Conservation (phyloP, 2,888 invertebrate species). For the Augiades crinisus region DNA sequence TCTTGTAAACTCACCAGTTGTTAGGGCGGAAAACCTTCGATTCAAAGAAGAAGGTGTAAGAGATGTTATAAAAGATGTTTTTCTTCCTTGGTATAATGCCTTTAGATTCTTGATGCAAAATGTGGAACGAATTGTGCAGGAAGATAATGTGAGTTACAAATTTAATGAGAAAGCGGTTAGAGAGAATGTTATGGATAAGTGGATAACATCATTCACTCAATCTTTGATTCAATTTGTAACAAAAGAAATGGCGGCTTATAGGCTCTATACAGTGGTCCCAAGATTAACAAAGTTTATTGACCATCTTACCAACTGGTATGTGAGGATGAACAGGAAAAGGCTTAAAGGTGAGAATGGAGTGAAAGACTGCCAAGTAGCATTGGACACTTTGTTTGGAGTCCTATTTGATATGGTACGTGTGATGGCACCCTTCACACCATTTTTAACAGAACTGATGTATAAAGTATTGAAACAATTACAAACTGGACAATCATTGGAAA, state of each 20-base stretch:
- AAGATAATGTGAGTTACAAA: conserved; percentile 79
- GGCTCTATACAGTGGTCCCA: conserved; percentile 97
- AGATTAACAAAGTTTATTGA: conserved; percentile 97
- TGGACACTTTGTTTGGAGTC: conserved; percentile 94
- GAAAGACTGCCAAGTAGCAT: conserved; percentile 90
- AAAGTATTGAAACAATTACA: conserved; percentile 89
- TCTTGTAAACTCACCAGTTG: conserved; percentile 98
- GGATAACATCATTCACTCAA: conserved; percentile 98
- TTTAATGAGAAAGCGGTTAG: conserved; percentile 78
- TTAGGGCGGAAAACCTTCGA: conserved; percentile 96
- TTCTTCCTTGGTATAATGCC: conserved; percentile 98
- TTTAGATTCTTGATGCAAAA: conserved; percentile 97
- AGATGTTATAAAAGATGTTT: conserved; percentile 98
- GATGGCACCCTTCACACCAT: conserved; percentile 99
- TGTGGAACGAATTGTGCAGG: conserved; percentile 89
- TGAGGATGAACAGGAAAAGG: conserved; percentile 96
- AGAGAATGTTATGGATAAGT: conserved; percentile 96
- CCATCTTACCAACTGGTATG: conserved; percentile 99
- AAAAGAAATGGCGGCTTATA: conserved; percentile 96
- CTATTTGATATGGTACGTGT: conserved; percentile 93
- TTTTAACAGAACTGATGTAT: conserved; percentile 97
- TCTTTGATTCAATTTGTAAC: conserved; percentile 93
- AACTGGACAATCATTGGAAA: conserved; percentile 80
- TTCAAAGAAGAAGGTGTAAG: conserved; percentile 99
- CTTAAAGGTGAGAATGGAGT: conserved; percentile 94